phyloP scores from a whole-genome alignment of 2,113 vertebrate species.

The Lathamus discolor region DNA sequence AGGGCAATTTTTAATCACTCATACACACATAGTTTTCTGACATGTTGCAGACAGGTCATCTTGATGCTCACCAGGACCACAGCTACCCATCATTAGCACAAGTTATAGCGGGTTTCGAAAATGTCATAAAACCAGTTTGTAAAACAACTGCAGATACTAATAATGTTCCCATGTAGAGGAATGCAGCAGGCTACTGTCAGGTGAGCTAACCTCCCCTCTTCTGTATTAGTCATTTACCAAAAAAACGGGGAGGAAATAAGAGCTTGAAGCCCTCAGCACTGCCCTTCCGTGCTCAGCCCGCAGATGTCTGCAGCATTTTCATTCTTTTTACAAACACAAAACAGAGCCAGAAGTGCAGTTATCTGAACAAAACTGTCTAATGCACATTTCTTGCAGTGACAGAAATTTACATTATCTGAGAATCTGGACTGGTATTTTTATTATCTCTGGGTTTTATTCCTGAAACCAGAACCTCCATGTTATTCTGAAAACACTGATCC shows the following conservation, averaged over 20 bases:
- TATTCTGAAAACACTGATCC: not conserved
- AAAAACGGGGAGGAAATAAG: fast-evolving
- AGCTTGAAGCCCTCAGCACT: not conserved
- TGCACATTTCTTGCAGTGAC: fast-evolving
- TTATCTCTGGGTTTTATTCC: not conserved
- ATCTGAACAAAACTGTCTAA: not conserved
- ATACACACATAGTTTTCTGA: not conserved
- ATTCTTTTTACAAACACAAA: not conserved
- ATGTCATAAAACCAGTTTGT: fast-evolving
- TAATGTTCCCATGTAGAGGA: fast-evolving
- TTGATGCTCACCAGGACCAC: not conserved
- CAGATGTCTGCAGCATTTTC: not conserved
- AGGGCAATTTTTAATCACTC: not conserved
- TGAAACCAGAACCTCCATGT: not conserved
- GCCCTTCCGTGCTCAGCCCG: not conserved
- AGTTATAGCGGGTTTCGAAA: fast-evolving
- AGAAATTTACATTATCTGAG: not conserved
- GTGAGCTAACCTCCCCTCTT: not conserved
- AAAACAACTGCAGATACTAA: fast-evolving
- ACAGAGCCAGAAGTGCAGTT: not conserved
- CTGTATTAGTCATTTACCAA: fast-evolving
- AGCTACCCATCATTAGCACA: not conserved
- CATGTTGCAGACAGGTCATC: not conserved
- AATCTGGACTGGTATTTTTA: not conserved
- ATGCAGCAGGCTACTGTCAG: fast-evolving